Conservation (phyloP, 1,140 invertebrate species). For the Pomacea maculata region DNA sequence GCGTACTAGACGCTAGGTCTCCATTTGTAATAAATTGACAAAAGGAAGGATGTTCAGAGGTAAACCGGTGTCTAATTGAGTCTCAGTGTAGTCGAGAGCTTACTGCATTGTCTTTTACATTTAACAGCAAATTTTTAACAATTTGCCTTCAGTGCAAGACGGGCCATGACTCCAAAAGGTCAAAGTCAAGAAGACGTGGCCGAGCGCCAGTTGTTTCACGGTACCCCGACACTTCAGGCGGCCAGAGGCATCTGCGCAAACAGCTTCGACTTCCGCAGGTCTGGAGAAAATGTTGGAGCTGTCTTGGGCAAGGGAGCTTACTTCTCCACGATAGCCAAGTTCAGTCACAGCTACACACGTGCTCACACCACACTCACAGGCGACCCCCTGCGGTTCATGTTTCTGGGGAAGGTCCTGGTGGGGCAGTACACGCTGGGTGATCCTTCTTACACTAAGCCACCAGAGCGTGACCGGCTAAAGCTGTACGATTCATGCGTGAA, state of each 20-base stretch:
- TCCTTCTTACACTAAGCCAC: conserved; percentile 37
- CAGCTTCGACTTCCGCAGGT: conserved; percentile 49
- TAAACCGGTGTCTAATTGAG: too few species aligned
- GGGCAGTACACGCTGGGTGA: conserved; percentile 46
- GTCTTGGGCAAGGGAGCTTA: conserved; percentile 55
- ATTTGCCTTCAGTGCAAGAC: not conserved
- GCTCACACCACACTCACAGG: too few species aligned
- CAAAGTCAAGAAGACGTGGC: conserved; percentile 14
- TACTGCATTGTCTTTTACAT: too few species aligned
- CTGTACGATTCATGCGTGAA: conserved; percentile 58
- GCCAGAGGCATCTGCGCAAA: conserved; percentile 46
- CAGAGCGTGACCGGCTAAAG: conserved; percentile 39
- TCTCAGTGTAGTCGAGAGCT: too few species aligned
- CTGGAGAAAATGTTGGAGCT: conserved; percentile 43
- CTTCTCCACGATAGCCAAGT: conserved; percentile 49
- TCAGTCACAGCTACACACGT: conserved; percentile 42
- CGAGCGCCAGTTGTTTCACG: conserved; percentile 46
- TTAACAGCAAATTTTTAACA: not conserved
- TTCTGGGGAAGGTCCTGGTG: conserved; percentile 48
- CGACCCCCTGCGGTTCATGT: conserved; percentile 38
- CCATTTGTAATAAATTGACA: too few species aligned
- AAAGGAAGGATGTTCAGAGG: too few species aligned
- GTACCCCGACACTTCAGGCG: conserved; percentile 35
- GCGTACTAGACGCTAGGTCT: too few species aligned
- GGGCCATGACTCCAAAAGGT: not conserved